Evolutionary conservation across 2,113 vertebrate genomes (phyloP).

Genomic region (Odocoileus hemionus): DNA sequence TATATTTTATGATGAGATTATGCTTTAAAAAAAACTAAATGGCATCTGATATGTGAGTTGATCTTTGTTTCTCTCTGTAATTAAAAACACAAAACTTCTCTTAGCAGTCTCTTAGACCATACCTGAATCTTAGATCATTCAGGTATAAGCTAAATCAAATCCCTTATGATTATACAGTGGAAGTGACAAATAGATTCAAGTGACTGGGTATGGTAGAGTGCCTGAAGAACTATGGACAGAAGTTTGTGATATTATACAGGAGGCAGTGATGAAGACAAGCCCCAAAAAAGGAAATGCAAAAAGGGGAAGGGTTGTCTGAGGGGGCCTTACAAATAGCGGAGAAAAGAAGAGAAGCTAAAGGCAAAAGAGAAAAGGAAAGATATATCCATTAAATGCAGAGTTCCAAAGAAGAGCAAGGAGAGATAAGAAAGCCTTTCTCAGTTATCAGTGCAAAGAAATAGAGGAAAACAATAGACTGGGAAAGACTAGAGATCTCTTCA

Average conservation of each 20-base stretch:
- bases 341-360: neutral
- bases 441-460: neutral
- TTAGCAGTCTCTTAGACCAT: neutral
- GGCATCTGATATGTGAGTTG: neutral
- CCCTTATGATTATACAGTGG: neutral
- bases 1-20: neutral
- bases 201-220: neutral
- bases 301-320: neutral
- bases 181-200: neutral
- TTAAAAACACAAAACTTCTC: neutral
- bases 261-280: neutral
- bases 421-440: neutral
- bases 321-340: neutral
- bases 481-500: neutral
- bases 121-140: neutral
- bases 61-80: conserved; percentile 1
- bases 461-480: neutral
- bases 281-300: neutral
- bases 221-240: neutral
- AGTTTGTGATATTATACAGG: neutral
- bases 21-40: neutral
- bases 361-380: neutral
- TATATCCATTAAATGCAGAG: neutral
- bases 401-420: neutral
- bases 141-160: neutral